Evolutionary conservation across 2,888 invertebrate species (phyloP), one percentile per base, ranked within the genome.

Genomic region (Acrocera orbiculus): DNA sequence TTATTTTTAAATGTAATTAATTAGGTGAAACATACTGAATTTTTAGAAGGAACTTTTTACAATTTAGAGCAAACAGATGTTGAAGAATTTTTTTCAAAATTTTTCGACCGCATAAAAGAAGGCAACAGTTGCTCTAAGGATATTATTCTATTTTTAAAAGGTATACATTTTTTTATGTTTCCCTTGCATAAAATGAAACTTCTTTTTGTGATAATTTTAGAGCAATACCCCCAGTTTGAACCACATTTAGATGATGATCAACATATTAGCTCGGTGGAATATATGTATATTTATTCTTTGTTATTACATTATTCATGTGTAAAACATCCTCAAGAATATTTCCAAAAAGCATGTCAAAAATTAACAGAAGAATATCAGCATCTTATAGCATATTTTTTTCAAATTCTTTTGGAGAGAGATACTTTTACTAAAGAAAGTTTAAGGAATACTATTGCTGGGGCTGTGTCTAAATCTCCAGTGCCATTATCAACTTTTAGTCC

Each of bases 281-380:
- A 54, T 33, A 32, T 58, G 4, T 57, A 53, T 34, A 46, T 51
- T 2, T 60, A 56, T 37, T 54, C 58, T 0, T 35, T 60, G 5
- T 38, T 60, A 0, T 40, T 60, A 33, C 58, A 59, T 37, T 57
- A 50, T 39, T 48, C 50, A 4, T 60, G 60, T 35, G 51, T 60
- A 0, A 49, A 48, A 39, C 39, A 40, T 35, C 49, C 53, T 0
- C 46, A 48, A 15, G 41, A 43, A 20, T 43, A 44, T 30, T 56
- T 56, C 26, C 60, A 58, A 32, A 45, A 44, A 31, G 47, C 51
- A 5, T 60, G 61, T 34, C 44, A 51, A 23, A 43, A 40, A n/a
- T 42, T 60, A 4, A 41, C 50, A 2, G 47, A 48, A 14, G 19
- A 13, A 3, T 40, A 46, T 3, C 60, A 60, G 38, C 43, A 46